A percentile compares a stretch with the other conserved stretches of the same genome.
These are phyloP conservation scores for Sinohyriopsis cumingii DNA, from an alignment of 2,888 invertebrate species.

Conservation along the genomic window DNA sequence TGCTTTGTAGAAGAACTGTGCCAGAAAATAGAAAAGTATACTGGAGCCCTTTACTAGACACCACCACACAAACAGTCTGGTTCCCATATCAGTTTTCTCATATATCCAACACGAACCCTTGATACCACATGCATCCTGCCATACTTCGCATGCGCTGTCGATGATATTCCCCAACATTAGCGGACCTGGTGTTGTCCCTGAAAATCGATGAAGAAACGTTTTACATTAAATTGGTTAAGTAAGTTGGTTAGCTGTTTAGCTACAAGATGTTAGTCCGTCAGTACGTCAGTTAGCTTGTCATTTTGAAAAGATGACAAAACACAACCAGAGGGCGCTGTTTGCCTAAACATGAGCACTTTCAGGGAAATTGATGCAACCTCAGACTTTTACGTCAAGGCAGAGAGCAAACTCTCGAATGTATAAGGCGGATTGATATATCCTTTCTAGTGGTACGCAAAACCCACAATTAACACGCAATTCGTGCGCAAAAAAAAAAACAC, in stretches of 20 bases:
- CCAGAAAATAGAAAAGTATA: conserved; percentile 36
- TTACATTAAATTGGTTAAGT: too few species aligned
- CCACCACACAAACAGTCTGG: conserved; percentile 48
- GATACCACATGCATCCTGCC: conserved; percentile 38
- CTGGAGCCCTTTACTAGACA: conserved; percentile 32
- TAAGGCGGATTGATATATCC: too few species aligned
- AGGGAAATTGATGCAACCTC: too few species aligned
- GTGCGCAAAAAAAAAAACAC: too few species aligned
- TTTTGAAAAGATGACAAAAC: too few species aligned
- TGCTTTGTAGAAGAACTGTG: conserved; percentile 38
- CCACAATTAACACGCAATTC: too few species aligned
- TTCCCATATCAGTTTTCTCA: conserved; percentile 42
- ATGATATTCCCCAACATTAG: conserved; percentile 45
- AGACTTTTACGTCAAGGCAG: too few species aligned
- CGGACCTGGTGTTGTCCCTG: conserved; percentile 47
- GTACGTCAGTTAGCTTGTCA: too few species aligned
- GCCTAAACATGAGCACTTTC: too few species aligned
- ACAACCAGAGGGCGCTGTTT: too few species aligned
- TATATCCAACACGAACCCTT: conserved; percentile 47
- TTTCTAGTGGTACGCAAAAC: too few species aligned
- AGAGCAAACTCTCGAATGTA: too few species aligned
- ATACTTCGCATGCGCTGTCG: conserved; percentile 46
- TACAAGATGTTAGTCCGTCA: background rate
- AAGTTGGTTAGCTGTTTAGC: background rate
- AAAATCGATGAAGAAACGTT: background rate